These are phyloP conservation scores for Sipha flava DNA, from an alignment of 1,140 invertebrate species.

Conservation along the genomic window DNA sequence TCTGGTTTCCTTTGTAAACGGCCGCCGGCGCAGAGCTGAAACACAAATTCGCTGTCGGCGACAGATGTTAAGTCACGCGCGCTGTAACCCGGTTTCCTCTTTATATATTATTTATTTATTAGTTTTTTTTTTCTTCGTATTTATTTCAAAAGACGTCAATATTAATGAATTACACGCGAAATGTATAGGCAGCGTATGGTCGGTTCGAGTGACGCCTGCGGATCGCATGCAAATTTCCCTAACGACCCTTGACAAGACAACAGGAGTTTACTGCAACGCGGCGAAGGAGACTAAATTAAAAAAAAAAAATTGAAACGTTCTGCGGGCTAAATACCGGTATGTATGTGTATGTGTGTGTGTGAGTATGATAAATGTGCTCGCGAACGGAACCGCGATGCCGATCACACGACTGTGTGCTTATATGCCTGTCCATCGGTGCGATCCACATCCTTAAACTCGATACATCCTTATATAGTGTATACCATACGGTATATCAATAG, in stretches of 20 bases:
- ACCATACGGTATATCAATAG: no score
- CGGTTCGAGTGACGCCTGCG: neutral
- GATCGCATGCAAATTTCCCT: slow-evolving; percentile 7
- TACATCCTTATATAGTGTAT: no score
- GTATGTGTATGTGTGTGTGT: no score
- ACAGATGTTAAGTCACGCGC: slow-evolving; percentile 19
- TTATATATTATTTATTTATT: neutral
- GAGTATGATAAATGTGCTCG: neutral
- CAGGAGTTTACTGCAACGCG: neutral
- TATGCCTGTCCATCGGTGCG: no score
- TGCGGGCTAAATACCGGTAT: neutral
- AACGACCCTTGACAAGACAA: slow-evolving; percentile 12
- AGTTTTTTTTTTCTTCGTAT: neutral
- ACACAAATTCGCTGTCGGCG: neutral
- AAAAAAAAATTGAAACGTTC: neutral
- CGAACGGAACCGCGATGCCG: neutral
- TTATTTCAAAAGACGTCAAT: neutral
- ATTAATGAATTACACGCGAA: slow-evolving; percentile 1
- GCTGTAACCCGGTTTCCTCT: neutral
- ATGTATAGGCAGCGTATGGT: neutral
- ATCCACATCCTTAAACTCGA: no score
- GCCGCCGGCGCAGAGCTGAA: neutral
- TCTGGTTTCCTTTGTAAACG: slow-evolving; percentile 18
- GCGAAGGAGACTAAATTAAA: neutral
- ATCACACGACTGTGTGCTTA: neutral